These are phyloP conservation scores for Perizoma affinitatum DNA, from an alignment of 2,888 invertebrate species.

Conservation along the genomic window DNA sequence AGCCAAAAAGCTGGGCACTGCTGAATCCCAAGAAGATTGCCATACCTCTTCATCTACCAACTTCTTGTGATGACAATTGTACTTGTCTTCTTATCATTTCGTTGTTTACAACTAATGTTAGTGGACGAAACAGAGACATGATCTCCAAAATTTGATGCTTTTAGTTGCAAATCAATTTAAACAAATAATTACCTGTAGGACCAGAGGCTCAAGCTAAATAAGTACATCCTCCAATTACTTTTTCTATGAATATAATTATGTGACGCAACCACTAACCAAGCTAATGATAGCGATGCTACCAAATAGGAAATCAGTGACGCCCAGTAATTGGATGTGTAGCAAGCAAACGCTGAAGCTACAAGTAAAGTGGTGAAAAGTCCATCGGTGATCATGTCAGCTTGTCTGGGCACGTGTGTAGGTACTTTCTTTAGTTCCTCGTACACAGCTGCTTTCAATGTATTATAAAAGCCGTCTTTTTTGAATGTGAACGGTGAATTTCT, in stretches of 20 bases:
- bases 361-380: constrained; percentile 62
- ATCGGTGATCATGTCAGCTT: constrained; percentile 65
- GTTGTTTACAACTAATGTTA: no score
- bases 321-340: constrained; percentile 50
- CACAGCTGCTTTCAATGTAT: constrained; percentile 86
- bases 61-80: no score
- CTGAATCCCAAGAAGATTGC: no score
- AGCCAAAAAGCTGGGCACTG: no score
- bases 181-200: constrained; percentile 26
- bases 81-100: no score
- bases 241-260: constrained; percentile 90
- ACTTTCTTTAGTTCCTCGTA: constrained; percentile 82
- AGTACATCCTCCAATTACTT: constrained; percentile 29
- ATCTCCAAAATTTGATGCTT: no score
- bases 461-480: constrained; percentile 89
- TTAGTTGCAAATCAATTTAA: no score
- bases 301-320: constrained; percentile 58
- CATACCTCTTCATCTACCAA: no score
- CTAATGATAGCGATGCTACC: constrained; percentile 83
- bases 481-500: constrained; percentile 90
- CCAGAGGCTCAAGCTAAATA: constrained; percentile 26
- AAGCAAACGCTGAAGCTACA: constrained; percentile 51
- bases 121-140: no score
- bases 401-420: constrained; percentile 58
- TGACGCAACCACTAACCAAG: constrained; percentile 84